Conservation (phyloP, 2,113 vertebrate genomes). For the Gymnobelideus leadbeateri region DNA sequence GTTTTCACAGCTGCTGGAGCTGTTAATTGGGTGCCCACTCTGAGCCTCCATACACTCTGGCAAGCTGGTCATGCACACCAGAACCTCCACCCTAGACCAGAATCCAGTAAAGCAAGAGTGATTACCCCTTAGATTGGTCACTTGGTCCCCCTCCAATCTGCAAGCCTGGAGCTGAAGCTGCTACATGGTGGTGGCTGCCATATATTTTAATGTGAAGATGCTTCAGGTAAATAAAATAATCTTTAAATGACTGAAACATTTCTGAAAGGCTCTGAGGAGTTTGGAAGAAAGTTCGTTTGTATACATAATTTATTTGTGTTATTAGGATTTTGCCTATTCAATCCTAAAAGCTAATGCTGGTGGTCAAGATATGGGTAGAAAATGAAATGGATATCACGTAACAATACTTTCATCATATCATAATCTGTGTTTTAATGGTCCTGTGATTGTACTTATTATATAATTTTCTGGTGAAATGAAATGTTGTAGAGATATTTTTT, state of each 20-base stretch:
- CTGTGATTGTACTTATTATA: background rate
- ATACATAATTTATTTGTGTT: background rate
- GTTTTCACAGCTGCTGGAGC: too few relatives aligned
- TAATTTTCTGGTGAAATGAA: background rate
- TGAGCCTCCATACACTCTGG: too few relatives aligned
- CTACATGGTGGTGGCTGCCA: background rate
- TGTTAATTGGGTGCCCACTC: too few relatives aligned
- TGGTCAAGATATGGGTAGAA: background rate
- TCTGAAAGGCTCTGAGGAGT: constrained; percentile 12
- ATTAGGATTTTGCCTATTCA: background rate
- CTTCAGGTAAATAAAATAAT: background rate
- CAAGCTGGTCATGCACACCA: too few relatives aligned
- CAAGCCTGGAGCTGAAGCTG: too few relatives aligned
- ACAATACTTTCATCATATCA: background rate
- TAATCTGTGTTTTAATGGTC: background rate
- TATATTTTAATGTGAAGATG: constrained; percentile 2
- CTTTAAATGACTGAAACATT: background rate
- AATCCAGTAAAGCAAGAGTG: too few relatives aligned
- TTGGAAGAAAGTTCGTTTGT: background rate
- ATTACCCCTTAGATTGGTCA: too few relatives aligned
- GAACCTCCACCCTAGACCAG: too few relatives aligned
- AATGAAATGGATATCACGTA: background rate
- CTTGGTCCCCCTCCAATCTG: too few relatives aligned
- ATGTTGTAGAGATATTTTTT: background rate
- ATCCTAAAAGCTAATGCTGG: background rate